phyloP scores from a whole-genome alignment of 2,888 invertebrate species.

The Troglohyphantes excavatus region DNA sequence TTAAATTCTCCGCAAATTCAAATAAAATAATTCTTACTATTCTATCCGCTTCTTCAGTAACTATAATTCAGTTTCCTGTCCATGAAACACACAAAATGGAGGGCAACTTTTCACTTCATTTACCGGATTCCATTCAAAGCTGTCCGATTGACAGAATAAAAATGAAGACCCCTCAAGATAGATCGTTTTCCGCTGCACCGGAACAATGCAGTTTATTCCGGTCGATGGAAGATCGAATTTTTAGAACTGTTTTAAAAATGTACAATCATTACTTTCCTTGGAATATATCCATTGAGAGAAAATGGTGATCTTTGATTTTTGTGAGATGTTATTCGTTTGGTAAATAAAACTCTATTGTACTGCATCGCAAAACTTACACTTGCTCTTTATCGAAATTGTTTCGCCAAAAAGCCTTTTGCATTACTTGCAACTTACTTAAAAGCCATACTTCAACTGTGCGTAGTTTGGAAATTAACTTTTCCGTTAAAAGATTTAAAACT shows the following conservation, averaged over 20 bases:
- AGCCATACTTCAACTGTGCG: too few relatives aligned
- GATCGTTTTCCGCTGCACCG: background rate
- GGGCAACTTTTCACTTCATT: constrained; percentile 10
- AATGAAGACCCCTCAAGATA: constrained; percentile 3
- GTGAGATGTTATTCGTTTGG: too few relatives aligned
- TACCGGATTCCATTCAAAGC: background rate
- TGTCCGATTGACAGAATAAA: constrained; percentile 6
- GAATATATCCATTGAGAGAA: background rate
- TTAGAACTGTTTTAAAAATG: background rate
- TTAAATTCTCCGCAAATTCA: too few relatives aligned
- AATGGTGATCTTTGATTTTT: too few relatives aligned
- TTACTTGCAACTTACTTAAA: too few relatives aligned
- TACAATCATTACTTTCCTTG: background rate
- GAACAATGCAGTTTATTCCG: background rate
- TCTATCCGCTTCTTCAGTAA: background rate
- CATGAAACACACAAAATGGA: background rate
- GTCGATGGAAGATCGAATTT: background rate
- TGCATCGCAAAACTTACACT: too few relatives aligned
- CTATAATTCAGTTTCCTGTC: background rate
- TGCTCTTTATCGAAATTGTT: too few relatives aligned
- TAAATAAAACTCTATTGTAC: too few relatives aligned
- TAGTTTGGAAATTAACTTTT: too few relatives aligned
- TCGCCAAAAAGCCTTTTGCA: too few relatives aligned
- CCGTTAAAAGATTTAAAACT: too few relatives aligned
- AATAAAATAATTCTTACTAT: background rate